phyloP scores from a whole-genome alignment of 2,797 vertebrate genomes.

The Anas georgica region DNA sequence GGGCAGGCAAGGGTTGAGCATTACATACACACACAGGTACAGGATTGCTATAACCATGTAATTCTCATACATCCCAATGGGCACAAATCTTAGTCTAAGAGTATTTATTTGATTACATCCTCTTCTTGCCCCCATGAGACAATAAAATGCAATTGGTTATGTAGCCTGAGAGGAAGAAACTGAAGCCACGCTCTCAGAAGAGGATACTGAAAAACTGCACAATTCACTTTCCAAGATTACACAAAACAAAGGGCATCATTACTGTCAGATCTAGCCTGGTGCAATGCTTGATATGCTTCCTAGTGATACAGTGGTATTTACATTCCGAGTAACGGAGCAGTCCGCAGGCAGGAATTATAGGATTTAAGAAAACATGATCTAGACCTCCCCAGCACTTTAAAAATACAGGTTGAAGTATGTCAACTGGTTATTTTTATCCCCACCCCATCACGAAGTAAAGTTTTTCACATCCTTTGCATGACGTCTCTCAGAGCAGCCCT shows the following conservation, averaged over 20 bases:
- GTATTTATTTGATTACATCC: neutral
- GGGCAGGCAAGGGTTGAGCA: neutral
- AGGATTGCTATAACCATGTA: neutral
- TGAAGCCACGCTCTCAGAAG: neutral
- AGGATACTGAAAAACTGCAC: neutral
- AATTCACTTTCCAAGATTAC: neutral
- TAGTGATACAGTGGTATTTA: neutral
- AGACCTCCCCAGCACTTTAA: neutral
- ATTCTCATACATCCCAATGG: neutral
- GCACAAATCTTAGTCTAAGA: neutral
- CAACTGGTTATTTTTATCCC: neutral
- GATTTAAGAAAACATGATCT: neutral
- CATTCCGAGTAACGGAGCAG: rapidly evolving
- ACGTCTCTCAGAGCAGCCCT: neutral
- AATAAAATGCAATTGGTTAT: neutral
- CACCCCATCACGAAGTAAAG: neutral
- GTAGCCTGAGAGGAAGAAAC: neutral
- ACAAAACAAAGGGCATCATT: neutral
- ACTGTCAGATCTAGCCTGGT: neutral
- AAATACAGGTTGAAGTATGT: neutral
- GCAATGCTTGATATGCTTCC: neutral
- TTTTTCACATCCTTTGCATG: neutral
- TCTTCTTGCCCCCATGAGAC: neutral
- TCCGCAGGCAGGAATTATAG: neutral
- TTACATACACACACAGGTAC: too few relatives aligned